phyloP scores from a whole-genome alignment of 2,113 vertebrate genomes.

The Geococcyx californianus region DNA sequence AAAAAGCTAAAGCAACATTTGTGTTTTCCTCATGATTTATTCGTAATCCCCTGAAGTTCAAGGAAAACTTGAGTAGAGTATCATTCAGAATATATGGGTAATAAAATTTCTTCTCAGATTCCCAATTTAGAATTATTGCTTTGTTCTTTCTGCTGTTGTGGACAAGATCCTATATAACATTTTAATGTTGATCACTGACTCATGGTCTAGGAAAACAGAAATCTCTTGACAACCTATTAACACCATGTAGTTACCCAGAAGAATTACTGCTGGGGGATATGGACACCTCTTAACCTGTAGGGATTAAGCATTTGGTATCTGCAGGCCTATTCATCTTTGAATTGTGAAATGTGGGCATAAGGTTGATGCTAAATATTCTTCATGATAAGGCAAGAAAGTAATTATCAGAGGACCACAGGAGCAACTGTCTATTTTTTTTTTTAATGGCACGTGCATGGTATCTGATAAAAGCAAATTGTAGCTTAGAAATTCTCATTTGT shows the following conservation, averaged over 20 bases:
- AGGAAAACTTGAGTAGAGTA: conserved; percentile 10
- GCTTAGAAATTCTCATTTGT: background rate
- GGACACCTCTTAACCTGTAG: background rate
- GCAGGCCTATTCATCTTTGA: background rate
- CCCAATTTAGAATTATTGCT: background rate
- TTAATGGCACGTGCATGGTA: background rate
- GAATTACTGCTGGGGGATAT: background rate
- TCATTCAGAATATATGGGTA: background rate
- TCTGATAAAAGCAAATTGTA: background rate
- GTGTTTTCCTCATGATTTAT: conserved; percentile 18
- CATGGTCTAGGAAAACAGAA: background rate
- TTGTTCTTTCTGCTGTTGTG: background rate
- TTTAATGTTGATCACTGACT: background rate
- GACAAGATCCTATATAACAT: conserved; percentile 8
- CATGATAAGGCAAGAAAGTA: background rate
- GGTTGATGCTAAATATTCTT: background rate
- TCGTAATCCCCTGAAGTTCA: background rate
- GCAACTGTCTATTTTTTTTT: background rate
- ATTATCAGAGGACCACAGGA: background rate
- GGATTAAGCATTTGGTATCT: background rate
- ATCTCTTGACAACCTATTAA: conserved; percentile 10
- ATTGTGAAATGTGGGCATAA: background rate
- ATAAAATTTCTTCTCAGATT: background rate
- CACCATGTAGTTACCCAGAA: background rate
- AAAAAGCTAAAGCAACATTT: conserved; percentile 38